Conservation (phyloP, 2,113 vertebrate genomes). For the Hemibagrus wyckioides region DNA sequence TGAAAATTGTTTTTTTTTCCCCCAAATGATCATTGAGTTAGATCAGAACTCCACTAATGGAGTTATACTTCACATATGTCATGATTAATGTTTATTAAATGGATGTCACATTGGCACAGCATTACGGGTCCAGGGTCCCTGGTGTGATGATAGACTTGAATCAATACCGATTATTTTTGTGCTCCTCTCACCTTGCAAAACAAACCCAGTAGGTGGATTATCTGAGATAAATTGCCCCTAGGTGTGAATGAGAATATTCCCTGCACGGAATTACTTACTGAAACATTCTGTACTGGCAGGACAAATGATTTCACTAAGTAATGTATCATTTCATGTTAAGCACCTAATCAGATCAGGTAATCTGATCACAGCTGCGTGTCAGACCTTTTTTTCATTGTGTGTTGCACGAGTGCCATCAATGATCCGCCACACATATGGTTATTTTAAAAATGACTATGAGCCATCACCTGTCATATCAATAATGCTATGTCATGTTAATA, state of each 20-base stretch:
- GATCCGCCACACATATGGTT: not conserved
- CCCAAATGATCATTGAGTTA: not conserved
- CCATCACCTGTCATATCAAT: not conserved
- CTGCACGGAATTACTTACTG: not conserved
- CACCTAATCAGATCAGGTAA: slow-evolving; percentile 14
- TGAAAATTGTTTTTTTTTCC: not conserved
- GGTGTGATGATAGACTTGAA: not conserved
- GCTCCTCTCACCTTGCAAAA: not conserved
- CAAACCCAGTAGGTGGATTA: not conserved
- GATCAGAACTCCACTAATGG: not conserved
- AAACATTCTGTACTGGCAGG: not conserved
- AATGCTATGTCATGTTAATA: slow-evolving; percentile 23
- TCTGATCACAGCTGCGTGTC: not conserved
- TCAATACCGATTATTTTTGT: not conserved
- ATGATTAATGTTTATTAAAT: not conserved
- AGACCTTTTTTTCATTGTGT: not conserved
- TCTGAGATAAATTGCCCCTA: not conserved
- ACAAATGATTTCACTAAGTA: not conserved
- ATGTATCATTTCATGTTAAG: not conserved
- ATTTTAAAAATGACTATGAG: not conserved
- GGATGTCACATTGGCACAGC: not conserved
- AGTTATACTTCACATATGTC: not conserved
- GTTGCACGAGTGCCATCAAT: not conserved
- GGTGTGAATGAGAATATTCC: not conserved
- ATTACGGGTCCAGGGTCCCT: not conserved